Evolutionary conservation across 2,797 vertebrate species (phyloP), one percentile per base, ranked within the genome.

Genomic region (Catamblyrhynchus diadema): DNA sequence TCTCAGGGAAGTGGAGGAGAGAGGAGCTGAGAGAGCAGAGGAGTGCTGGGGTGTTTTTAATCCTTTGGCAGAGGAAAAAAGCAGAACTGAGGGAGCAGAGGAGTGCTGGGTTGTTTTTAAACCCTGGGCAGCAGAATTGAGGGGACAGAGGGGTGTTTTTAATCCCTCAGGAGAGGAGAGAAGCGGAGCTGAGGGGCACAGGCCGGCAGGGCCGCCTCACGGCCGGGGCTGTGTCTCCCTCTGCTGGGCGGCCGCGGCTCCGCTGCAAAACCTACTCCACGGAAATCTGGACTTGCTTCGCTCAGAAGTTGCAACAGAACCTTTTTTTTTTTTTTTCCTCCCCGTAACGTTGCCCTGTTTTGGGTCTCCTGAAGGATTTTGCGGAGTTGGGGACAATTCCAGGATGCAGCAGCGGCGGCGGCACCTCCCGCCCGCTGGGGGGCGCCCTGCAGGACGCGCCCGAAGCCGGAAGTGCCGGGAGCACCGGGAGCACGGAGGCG

Each of bases 341-440:
- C 2, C 35, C 9, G 45, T 25, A 16, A 15, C 64, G 4, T 17
- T 37, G 13, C 11, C 23, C 27, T 3, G 13, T 5, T 33, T 20
- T 6, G 61, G 19, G 77, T 19, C 21, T 15, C 54, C 12, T 0
- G 8, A 17, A 21, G n/a, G 17, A 32, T 54, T 78, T 44, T 12
- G 14, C 2, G n/a, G 4, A 25, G 25, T 44, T 30, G 8, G 39
- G 64, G 20, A 25, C 0, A 14, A 39, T 5, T 16, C 28, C 13
- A 0, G 8, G 1, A 3, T 0, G 13, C 39, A 0, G 20, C 3
- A 13, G 65, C 20, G 44, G 64, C 19, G 12, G 25, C 25, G 3
- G 8, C n/a, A 17, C 94, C 70, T 48, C 81, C 81, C 2, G 25
- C 2, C 33, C 41, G 39, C 67, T 18, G 3, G 56, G 44, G 51